These are phyloP conservation scores for Drosophila dunni DNA, from an alignment of 1,140 invertebrate species.

Conservation along the genomic window DNA sequence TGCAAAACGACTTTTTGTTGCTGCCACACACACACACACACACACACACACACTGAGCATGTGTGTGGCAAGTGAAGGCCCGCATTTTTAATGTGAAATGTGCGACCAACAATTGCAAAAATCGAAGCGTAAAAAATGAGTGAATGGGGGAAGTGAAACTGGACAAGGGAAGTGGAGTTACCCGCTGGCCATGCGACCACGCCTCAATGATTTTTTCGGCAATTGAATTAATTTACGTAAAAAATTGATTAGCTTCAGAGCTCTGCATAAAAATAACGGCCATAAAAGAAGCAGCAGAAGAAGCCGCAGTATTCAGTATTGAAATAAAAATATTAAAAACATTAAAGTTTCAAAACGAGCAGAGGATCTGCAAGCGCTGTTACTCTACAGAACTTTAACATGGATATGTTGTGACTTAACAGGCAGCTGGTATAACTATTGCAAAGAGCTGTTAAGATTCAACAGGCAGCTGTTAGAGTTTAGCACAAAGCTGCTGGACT, in stretches of 20 bases:
- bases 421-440: not conserved
- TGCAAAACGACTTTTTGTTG: conserved; percentile 40
- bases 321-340: not conserved
- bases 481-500: not conserved
- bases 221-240: conserved; percentile 84
- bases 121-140: not conserved
- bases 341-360: not conserved
- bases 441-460: too few species aligned
- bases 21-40: not conserved
- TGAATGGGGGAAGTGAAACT: not conserved
- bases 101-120: conserved; percentile 43
- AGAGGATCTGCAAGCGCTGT: not conserved
- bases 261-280: not conserved
- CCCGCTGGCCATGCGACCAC: conserved; percentile 65
- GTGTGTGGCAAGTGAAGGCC: conserved; percentile 68
- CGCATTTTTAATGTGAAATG: conserved; percentile 76
- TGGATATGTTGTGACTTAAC: not conserved
- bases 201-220: conserved; percentile 83
- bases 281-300: conserved; percentile 4
- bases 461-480: not conserved
- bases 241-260: conserved; percentile 77
- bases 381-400: too few species aligned
- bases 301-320: not conserved
- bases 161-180: conserved; percentile 13
- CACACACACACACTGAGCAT: not conserved